A percentile compares a stretch with the other conserved stretches of the same genome.
Conservation (phyloP, 2,113 vertebrate genomes). For the Furnarius figulus region DNA sequence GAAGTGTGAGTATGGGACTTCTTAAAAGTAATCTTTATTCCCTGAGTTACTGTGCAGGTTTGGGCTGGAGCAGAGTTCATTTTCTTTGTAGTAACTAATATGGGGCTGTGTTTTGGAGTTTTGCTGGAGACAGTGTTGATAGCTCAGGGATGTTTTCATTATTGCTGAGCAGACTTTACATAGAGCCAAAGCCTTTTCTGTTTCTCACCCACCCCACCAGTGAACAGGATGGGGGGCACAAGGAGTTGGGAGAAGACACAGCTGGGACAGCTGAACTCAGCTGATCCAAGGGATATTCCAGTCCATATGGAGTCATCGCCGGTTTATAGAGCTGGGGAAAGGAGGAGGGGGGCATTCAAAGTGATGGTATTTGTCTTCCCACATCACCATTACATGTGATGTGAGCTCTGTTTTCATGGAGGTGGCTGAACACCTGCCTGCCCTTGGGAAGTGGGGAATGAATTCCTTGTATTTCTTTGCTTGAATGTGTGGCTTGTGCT, state of each 20-base stretch:
- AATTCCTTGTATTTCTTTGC: neutral
- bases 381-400: neutral
- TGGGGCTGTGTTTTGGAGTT: neutral
- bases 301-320: neutral
- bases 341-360: neutral
- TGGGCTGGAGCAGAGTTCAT: neutral
- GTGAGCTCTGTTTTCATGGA: neutral
- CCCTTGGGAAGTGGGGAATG: neutral
- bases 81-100: neutral
- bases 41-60: fast-evolving
- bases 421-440: neutral
- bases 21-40: neutral
- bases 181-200: neutral
- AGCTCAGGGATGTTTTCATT: neutral
- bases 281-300: neutral
- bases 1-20: neutral
- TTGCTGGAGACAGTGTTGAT: neutral
- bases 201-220: neutral
- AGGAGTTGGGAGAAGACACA: neutral
- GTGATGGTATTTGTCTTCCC: neutral
- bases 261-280: neutral
- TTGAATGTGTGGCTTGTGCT: neutral
- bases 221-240: neutral
- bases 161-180: neutral
- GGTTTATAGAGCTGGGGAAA: neutral